Base-by-base conservation (phyloP, 2,113 vertebrate genomes). In the Salvelinus namaycush region DNA sequence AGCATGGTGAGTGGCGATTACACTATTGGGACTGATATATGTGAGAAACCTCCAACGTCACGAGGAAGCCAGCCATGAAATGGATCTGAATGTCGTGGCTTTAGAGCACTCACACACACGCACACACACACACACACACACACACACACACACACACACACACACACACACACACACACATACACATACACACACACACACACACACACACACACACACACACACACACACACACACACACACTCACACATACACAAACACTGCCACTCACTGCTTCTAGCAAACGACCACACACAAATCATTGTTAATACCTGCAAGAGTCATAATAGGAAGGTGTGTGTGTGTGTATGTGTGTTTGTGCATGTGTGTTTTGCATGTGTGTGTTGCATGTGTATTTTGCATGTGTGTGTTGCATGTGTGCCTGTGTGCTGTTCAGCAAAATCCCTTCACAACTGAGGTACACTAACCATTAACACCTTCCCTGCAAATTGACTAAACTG, bases 51-150 rank as follows among this genome's bases (percentile, higher is more conserved):
- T 9, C 11, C 64, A 74, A 77, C 7, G 70, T 62, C 27, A 14
- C 14, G 9, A 85, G 78, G 86, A 84, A 87, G 76, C 83, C 84
- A 87, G 80, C 82, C 84, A 83, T 59, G 26, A 51, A 78, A 82
- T 62, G 75, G 76, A 84, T 80, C 48, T 68, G 7, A 73, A n/a
- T 39, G 54, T 72, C 24, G 16, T 18, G 51, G 26, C n/a, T 68
- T 79, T 24, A 62, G 78, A 24, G 5, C 49, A 76, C 51, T 54
- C 68, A 49, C 44, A 59, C 57, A 64, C 68, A 34, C 57, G 64
- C 27, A 51, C 59, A 78, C 27, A 71, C 60, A 26, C 44, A 71
- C 57, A 57, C 39, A 27, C 20, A 48, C 22, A 44, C 54, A 48
- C 70, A 34, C 48, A 48, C 49, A 57, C 27, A 79, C 75, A 81